Evolutionary conservation across 2,797 vertebrate species (phyloP).

Genomic region (Craterocephalus amniculus): DNA sequence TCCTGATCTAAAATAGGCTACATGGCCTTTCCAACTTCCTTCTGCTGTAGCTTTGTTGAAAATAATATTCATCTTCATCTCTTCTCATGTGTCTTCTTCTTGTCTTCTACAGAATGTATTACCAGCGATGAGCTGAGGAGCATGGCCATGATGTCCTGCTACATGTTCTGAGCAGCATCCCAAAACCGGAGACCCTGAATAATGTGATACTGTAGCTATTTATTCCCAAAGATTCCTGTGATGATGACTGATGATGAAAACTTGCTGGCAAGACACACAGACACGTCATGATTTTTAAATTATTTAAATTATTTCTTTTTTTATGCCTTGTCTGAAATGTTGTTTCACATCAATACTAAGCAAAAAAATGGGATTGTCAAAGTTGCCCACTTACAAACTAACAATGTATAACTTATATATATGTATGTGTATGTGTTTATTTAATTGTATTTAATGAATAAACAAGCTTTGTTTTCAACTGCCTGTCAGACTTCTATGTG

Average conservation of each 20-base stretch:
- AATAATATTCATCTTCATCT: not conserved
- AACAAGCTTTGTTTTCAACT: slow-evolving; percentile 8
- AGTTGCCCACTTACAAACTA: not conserved
- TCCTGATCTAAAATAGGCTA: too few relatives aligned
- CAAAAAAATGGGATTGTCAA: not conserved
- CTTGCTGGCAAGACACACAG: slow-evolving; percentile 1
- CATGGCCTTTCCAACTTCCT: not conserved
- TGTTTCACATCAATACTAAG: not conserved
- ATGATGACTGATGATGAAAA: slow-evolving; percentile 5
- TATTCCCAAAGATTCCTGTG: not conserved
- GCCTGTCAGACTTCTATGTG: not conserved
- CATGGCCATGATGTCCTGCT: slow-evolving; percentile 78
- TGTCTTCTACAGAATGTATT: slow-evolving; percentile 61
- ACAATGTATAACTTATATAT: slow-evolving; percentile 1
- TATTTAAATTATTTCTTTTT: not conserved
- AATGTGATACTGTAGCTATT: slow-evolving; percentile 38
- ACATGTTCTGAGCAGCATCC: slow-evolving; percentile 70
- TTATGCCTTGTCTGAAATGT: not conserved
- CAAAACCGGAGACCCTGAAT: slow-evolving; percentile 15
- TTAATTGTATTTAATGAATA: slow-evolving; percentile 58
- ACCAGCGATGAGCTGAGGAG: slow-evolving; percentile 71
- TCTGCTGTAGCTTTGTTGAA: not conserved
- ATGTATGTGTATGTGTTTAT: slow-evolving; percentile 39
- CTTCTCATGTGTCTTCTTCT: slow-evolving; percentile 11
- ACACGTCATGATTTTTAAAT: not conserved